Conservation (phyloP, 2,888 invertebrate genomes). For the Meganola albula region DNA sequence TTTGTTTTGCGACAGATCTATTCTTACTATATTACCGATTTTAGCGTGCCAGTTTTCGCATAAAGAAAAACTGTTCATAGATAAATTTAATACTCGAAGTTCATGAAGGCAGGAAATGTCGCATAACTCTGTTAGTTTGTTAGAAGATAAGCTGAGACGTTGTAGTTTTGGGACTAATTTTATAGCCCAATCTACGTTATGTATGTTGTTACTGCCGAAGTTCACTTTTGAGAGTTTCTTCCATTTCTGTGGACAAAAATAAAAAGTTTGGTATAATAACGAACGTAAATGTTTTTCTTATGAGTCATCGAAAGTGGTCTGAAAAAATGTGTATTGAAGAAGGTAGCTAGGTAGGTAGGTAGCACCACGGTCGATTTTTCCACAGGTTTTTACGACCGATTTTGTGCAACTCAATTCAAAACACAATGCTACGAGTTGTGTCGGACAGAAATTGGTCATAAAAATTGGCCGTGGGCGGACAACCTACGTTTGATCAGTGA, state of each 20-base stretch:
- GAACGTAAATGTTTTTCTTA: too few relatives aligned
- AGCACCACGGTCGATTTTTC: too few relatives aligned
- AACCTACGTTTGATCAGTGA: too few relatives aligned
- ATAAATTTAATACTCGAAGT: constrained; percentile 85
- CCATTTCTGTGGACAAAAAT: constrained; percentile 78
- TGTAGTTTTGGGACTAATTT: constrained; percentile 85
- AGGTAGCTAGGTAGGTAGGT: too few relatives aligned
- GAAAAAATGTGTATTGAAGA: too few relatives aligned
- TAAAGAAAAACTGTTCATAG: constrained; percentile 85
- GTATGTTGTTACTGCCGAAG: constrained; percentile 87
- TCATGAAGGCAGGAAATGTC: constrained; percentile 88
- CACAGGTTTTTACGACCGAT: too few relatives aligned
- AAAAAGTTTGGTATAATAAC: not conserved
- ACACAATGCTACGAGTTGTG: too few relatives aligned
- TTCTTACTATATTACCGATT: constrained; percentile 90
- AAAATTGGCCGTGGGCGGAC: too few relatives aligned
- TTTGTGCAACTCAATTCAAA: too few relatives aligned
- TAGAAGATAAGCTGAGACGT: constrained; percentile 85
- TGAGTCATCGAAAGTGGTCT: too few relatives aligned
- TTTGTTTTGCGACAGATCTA: constrained; percentile 91
- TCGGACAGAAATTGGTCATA: too few relatives aligned
- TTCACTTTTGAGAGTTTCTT: constrained; percentile 82
- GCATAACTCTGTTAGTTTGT: constrained; percentile 84
- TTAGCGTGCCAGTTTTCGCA: constrained; percentile 89
- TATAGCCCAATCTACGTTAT: constrained; percentile 87